These are phyloP conservation scores for Hemaris fuciformis DNA, from an alignment of 2,888 invertebrate genomes.

Conservation along the genomic window DNA sequence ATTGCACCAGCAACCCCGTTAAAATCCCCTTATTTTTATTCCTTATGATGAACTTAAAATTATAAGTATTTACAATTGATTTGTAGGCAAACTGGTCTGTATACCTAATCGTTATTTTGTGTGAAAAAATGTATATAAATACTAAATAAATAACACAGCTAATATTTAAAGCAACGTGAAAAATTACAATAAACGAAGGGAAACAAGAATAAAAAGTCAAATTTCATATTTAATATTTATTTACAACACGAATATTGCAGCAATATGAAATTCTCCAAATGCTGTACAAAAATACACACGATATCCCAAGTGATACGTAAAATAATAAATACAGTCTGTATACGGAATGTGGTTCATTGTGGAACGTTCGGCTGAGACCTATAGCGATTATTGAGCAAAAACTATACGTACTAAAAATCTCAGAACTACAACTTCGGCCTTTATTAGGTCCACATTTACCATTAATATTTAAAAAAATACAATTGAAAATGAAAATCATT, in stretches of 20 bases:
- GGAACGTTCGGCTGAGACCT: neutral
- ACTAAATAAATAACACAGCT: too few relatives aligned
- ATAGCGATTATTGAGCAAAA: neutral
- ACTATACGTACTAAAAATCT: neutral
- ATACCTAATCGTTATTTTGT: too few relatives aligned
- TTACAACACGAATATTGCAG: slow-evolving; percentile 73
- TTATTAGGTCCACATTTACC: neutral
- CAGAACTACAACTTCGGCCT: neutral
- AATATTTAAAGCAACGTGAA: too few relatives aligned
- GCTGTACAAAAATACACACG: slow-evolving; percentile 66
- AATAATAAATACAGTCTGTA: slow-evolving; percentile 45
- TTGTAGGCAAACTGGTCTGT: too few relatives aligned
- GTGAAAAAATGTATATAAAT: too few relatives aligned
- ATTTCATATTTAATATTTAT: slow-evolving; percentile 54
- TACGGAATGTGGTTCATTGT: slow-evolving; percentile 49
- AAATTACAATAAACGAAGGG: neutral
- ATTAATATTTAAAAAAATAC: too few relatives aligned
- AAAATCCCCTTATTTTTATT: neutral
- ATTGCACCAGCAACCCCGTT: too few relatives aligned
- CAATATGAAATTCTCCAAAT: slow-evolving; percentile 51
- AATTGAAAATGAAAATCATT: too few relatives aligned
- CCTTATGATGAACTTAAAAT: neutral
- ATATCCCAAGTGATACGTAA: slow-evolving; percentile 5
- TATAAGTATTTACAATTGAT: too few relatives aligned
- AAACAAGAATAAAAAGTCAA: slow-evolving; percentile 18